These are phyloP conservation scores for Lepilemur septentrionalis DNA, from an alignment of 2,797 vertebrate species.

Conservation along the genomic window DNA sequence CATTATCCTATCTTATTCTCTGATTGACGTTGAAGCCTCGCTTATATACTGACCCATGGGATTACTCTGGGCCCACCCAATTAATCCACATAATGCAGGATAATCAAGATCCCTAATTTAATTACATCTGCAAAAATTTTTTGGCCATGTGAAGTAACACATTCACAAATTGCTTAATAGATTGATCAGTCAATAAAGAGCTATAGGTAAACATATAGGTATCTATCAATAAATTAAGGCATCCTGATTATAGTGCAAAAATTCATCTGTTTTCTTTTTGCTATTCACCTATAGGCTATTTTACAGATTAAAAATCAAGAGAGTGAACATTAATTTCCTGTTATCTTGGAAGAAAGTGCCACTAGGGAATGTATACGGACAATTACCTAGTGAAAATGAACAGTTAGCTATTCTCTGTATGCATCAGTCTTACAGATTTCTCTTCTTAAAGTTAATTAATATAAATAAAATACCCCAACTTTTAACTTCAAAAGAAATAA, in stretches of 20 bases:
- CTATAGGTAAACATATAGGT: background rate
- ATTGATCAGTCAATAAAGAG: background rate
- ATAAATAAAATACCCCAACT: background rate
- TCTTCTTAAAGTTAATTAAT: background rate
- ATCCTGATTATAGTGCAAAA: background rate
- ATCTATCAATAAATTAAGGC: background rate
- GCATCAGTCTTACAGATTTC: background rate
- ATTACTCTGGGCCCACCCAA: background rate
- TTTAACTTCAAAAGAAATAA: background rate
- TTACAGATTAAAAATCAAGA: background rate
- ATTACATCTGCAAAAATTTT: background rate
- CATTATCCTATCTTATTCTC: background rate
- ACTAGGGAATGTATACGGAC: background rate
- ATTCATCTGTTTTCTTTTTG: background rate
- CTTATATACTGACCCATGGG: background rate
- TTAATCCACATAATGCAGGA: background rate
- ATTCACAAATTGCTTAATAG: background rate
- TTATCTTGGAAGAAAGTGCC: background rate
- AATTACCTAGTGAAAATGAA: background rate
- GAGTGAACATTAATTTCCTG: background rate
- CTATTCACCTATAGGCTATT: background rate
- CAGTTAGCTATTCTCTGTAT: background rate
- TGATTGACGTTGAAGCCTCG: background rate
- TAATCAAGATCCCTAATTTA: background rate
- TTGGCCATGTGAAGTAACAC: background rate